Percentiles rank a stretch among this genome's conserved stretches.
phyloP scores from a whole-genome alignment of 1,140 invertebrate genomes.

The Drosophila lini region DNA sequence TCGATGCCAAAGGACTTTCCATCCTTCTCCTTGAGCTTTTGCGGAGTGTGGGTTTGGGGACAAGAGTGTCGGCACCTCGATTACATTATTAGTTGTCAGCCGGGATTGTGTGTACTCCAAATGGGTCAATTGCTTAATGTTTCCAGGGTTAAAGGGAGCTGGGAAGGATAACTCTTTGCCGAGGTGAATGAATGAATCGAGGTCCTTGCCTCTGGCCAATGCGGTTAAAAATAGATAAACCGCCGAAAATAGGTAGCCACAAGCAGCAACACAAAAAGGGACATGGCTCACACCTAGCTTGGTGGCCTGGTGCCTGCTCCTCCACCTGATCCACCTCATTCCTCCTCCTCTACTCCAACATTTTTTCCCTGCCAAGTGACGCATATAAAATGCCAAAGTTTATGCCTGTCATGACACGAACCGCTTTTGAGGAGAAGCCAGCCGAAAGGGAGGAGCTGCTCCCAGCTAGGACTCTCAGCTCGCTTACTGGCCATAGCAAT shows the following conservation, averaged over 20 bases:
- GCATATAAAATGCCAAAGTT: slow-evolving; percentile 64
- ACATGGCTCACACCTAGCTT: background rate
- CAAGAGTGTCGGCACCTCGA: slow-evolving; percentile 47
- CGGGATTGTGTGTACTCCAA: slow-evolving; percentile 38
- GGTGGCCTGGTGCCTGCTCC: background rate
- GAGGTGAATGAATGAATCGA: slow-evolving; percentile 6
- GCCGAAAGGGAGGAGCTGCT: background rate
- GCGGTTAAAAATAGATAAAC: slow-evolving; percentile 54
- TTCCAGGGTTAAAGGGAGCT: background rate
- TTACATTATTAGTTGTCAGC: slow-evolving; percentile 65
- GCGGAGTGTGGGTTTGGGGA: background rate
- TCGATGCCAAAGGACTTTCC: slow-evolving; percentile 2
- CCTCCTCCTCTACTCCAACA: background rate
- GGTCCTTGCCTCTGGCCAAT: slow-evolving; percentile 11
- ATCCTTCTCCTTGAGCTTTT: background rate
- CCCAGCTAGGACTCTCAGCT: background rate
- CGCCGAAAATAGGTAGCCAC: slow-evolving; percentile 51
- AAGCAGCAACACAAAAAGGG: slow-evolving; percentile 2
- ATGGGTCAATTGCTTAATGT: slow-evolving; percentile 66
- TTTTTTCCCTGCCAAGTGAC: slow-evolving; percentile 19
- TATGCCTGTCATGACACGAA: slow-evolving; percentile 38
- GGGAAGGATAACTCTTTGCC: background rate
- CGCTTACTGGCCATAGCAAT: background rate
- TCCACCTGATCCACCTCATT: background rate
- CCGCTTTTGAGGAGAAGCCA: background rate